These are phyloP conservation scores for Autographa pulchrina DNA, from an alignment of 2,888 invertebrate genomes.

Conservation along the genomic window DNA sequence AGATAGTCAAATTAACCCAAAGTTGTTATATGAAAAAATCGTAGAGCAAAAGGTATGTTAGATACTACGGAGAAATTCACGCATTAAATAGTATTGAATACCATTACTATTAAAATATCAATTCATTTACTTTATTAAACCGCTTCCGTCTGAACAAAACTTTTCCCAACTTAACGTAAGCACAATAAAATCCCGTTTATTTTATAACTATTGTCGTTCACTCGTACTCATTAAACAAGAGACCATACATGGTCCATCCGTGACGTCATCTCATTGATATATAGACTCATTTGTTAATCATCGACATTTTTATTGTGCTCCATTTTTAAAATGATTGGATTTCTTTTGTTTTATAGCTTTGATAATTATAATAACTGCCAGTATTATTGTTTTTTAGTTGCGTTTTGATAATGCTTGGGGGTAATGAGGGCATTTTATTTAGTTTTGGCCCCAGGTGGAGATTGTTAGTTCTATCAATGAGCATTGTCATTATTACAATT, in stretches of 20 bases:
- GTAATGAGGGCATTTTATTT: slow-evolving; percentile 23
- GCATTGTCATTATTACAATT: slow-evolving; percentile 2
- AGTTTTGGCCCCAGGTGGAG: slow-evolving; percentile 29
- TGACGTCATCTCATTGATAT: slow-evolving; percentile 46
- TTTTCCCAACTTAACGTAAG: slow-evolving; percentile 14
- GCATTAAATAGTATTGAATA: too few species aligned
- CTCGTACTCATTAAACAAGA: slow-evolving; percentile 46
- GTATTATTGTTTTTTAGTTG: slow-evolving; percentile 28
- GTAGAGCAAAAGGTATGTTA: too few species aligned
- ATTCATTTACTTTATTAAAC: not conserved
- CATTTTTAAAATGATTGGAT: slow-evolving; percentile 45
- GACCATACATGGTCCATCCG: slow-evolving; percentile 38
- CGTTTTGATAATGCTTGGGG: slow-evolving; percentile 14
- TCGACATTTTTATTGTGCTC: slow-evolving; percentile 45
- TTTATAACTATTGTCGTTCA: slow-evolving; percentile 40
- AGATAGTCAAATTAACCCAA: too few species aligned
- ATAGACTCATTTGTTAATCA: slow-evolving; percentile 56
- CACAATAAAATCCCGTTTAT: slow-evolving; percentile 19
- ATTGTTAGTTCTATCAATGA: not conserved
- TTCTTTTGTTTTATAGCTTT: slow-evolving; percentile 42
- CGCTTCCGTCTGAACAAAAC: not conserved
- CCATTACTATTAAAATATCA: too few species aligned
- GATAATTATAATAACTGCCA: not conserved
- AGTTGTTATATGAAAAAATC: too few species aligned
- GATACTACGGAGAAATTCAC: too few species aligned